Percentiles rank a stretch among this genome's conserved stretches.
phyloP scores from a whole-genome alignment of 2,113 vertebrate genomes.

The Porphyrio hochstetteri region DNA sequence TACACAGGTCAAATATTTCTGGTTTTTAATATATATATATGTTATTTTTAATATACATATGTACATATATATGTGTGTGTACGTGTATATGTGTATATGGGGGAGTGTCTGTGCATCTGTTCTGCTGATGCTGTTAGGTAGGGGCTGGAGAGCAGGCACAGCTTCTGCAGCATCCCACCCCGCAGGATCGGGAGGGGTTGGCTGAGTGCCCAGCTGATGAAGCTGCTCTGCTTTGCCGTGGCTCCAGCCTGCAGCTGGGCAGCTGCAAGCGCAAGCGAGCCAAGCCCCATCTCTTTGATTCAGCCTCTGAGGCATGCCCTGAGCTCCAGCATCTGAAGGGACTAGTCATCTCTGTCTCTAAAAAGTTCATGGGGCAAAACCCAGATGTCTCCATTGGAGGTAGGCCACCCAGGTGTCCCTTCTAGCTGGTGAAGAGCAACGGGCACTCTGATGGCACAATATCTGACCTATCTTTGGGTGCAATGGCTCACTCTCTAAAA shows the following conservation, averaged over 20 bases:
- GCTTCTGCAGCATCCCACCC: neutral
- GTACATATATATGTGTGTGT: neutral
- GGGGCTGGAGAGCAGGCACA: neutral
- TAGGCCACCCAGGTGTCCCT: neutral
- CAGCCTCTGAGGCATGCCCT: neutral
- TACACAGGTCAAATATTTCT: neutral
- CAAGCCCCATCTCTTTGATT: neutral
- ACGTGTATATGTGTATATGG: too few species aligned
- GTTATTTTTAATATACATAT: too few species aligned
- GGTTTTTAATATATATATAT: neutral
- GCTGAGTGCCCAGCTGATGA: accelerated
- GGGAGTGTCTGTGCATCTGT: neutral
- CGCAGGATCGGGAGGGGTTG: accelerated
- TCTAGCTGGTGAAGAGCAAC: neutral
- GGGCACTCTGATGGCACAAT: neutral
- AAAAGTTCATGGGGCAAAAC: neutral
- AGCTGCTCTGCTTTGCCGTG: neutral
- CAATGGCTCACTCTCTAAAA: neutral
- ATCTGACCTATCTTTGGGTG: neutral
- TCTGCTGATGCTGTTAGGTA: neutral
- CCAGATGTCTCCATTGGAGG: neutral
- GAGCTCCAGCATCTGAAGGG: neutral
- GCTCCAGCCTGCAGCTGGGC: neutral
- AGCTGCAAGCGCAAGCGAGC: neutral
- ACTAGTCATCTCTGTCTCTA: neutral